Conservation (phyloP, 2,797 vertebrate genomes). For the Gymnopithys bicolor region DNA sequence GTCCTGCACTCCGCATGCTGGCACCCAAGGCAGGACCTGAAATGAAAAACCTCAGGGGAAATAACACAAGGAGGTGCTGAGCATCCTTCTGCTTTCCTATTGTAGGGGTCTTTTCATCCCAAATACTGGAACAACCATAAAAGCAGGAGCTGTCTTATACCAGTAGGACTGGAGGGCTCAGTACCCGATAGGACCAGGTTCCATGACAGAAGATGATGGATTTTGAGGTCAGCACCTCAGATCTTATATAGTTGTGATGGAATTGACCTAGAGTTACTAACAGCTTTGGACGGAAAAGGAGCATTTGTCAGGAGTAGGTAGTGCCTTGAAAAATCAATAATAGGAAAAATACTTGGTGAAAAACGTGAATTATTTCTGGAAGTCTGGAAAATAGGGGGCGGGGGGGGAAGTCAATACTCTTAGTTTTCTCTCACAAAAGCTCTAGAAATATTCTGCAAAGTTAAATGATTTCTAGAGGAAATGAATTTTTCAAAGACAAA, state of each 20-base stretch:
- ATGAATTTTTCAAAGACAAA: not conserved
- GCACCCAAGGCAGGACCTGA: not conserved
- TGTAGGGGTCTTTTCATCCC: not conserved
- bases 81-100: not conserved
- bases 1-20: not conserved
- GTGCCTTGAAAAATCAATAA: not conserved
- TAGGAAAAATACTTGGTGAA: not conserved
- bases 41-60: not conserved
- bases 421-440: not conserved
- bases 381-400: not conserved
- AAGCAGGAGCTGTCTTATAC: not conserved
- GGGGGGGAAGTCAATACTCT: not conserved
- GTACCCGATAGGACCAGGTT: not conserved
- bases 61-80: not conserved
- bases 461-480: not conserved
- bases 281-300: not conserved
- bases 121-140: not conserved
- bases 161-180: not conserved
- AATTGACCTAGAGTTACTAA: not conserved
- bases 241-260: conserved; percentile 21
- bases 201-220: conserved; percentile 31
- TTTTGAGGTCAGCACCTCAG: conserved; percentile 33
- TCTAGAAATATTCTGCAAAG: not conserved
- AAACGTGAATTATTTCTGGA: not conserved
- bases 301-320: not conserved